Conservation (phyloP, 2,797 vertebrate genomes). For the Ceryle rudis region DNA sequence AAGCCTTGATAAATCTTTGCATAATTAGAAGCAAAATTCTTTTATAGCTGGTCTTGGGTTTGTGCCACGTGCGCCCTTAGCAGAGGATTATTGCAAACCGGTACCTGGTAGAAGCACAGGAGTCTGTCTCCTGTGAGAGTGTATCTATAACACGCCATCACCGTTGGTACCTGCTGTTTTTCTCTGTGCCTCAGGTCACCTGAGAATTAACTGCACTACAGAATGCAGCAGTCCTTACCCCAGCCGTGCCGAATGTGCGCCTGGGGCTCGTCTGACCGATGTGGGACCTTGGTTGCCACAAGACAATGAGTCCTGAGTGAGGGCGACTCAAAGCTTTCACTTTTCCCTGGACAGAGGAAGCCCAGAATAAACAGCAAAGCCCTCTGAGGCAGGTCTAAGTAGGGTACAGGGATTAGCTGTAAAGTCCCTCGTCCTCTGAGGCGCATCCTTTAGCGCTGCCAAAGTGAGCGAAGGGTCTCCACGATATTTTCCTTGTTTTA, state of each 20-base stretch:
- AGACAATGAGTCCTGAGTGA: not conserved
- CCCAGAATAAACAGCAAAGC: conserved; percentile 9
- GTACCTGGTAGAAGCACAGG: not conserved
- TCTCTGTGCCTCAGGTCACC: not conserved
- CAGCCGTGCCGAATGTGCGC: accelerated
- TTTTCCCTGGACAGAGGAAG: not conserved
- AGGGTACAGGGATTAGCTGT: conserved; percentile 1
- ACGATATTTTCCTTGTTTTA: accelerated
- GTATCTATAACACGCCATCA: accelerated
- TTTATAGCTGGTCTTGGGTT: not conserved
- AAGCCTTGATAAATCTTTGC: not conserved
- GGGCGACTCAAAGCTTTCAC: not conserved
- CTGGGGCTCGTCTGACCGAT: accelerated
- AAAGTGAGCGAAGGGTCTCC: not conserved
- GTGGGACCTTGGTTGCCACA: accelerated
- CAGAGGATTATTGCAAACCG: not conserved
- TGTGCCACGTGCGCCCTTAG: not conserved
- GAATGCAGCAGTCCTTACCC: accelerated
- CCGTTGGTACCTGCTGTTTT: accelerated
- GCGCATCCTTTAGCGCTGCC: not conserved
- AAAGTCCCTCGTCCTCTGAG: not conserved
- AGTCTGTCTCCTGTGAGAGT: not conserved
- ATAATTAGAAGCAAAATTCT: not conserved
- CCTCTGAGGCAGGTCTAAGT: not conserved
- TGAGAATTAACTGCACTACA: accelerated